Evolutionary conservation across 2,113 vertebrate species (phyloP), one percentile per base, ranked within the genome.

Genomic region (Phodopus roborovskii): DNA sequence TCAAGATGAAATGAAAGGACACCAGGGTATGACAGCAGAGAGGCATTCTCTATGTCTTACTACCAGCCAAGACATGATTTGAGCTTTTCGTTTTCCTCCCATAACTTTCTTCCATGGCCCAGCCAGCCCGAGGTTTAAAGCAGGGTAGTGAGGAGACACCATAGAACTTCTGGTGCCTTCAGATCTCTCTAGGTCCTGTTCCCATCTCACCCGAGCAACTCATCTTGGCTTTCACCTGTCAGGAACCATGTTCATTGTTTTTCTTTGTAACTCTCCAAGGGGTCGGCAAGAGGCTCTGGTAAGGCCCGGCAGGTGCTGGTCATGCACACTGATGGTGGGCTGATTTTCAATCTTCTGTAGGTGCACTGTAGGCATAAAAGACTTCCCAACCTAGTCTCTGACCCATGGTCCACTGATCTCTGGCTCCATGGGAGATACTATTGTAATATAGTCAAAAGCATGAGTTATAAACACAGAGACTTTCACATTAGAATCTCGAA

Each of bases 61-160:
- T 28, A 42, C 36, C 36, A 87, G 70, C 13, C 22, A 53, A 91
- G 73, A 83, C 22, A 28, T 39, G 20, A 75, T 33, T 50, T 50
- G 30, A 88, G 15, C 20, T 2, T 4, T 58, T 86, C 11, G 90
- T 33, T 81, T 36, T 30, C 5, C 15, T 30, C 6, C 71, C 7
- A 26, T 85, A 60, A 71, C 42, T 26, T 48, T 62, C 85, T 96
- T 24, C 22, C 78, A 50, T 45, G 33, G 42, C 30, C 45, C 96
- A 88, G 64, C 24, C 26, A 86, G 50, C 6, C 75, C 73, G 71
- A 66, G n/a, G 8, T 84, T 86, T 89, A 75, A 95, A 71, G 86
- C 6, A 87, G 4, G 10, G 56, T 20, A 71, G 56, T 71, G 68
- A 60, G 90, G n/a, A 22, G 20, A 64, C 1, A 62, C 62, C 33